These are phyloP conservation scores for Chaetodon trifasciatus DNA, from an alignment of 2,797 vertebrate genomes.

Conservation along the genomic window DNA sequence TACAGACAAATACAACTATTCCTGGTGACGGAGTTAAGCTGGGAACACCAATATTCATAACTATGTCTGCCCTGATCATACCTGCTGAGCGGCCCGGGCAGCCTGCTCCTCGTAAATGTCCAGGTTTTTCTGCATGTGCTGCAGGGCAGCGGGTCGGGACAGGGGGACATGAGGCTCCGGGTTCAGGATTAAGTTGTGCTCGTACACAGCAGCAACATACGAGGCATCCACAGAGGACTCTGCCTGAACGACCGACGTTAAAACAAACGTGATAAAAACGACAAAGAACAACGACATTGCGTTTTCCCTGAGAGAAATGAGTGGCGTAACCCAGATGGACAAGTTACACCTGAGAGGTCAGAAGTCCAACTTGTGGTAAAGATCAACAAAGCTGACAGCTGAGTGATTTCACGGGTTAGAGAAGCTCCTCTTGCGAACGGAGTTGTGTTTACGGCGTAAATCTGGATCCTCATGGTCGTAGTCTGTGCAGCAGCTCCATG, in stretches of 20 bases:
- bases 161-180: conserved; percentile 72
- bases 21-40: background rate
- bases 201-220: conserved; percentile 92
- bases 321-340: background rate
- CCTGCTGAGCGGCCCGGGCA: conserved; percentile 86
- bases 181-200: conserved; percentile 88
- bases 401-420: background rate
- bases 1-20: background rate
- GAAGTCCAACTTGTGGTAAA: background rate
- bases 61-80: conserved; percentile 86
- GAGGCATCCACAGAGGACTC: conserved; percentile 20
- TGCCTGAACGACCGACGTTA: rapidly evolving
- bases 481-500: too few species aligned
- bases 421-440: background rate
- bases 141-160: conserved; percentile 85
- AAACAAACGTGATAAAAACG: background rate
- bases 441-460: background rate
- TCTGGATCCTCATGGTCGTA: rapidly evolving
- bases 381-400: background rate
- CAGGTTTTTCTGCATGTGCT: conserved; percentile 90
- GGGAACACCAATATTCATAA: conserved; percentile 33
- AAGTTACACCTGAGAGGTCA: background rate
- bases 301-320: background rate
- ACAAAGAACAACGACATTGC: conserved; percentile 22
- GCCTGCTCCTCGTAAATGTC: conserved; percentile 91